Base-by-base conservation (phyloP, 2,113 vertebrate species). In the Dasyurus viverrinus region DNA sequence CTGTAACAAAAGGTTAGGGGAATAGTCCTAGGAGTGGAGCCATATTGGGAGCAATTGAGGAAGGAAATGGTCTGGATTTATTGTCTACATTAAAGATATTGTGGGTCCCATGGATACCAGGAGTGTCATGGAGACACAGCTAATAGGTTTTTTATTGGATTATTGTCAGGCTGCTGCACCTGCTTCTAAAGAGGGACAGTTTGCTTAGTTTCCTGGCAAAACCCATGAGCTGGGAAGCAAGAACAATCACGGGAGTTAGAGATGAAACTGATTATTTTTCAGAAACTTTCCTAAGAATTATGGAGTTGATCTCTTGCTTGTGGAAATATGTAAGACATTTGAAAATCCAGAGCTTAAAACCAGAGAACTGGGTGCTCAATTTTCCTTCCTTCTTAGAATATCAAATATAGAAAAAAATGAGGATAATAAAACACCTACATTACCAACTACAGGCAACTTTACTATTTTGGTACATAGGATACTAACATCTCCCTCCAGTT, bases 121-220 rank as follows among this genome's bases (percentile, higher is more conserved):
- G 97, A 98, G 95, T 98, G 98, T 98, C 98, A 98, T 98, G 98
- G 98, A 98, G 98, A 98, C 52, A 53, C 92, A 97, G 98, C 96
- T 99, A 98, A 98, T 98, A 98, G 98, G 98, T 98, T 98, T 98
- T 98, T 98, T 98, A 98, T 98, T 98, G 98, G 98, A 98, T 98
- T 98, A 98, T 98, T 98, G 98, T 98, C 55, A 50, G 93, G 94
- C 93, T 98, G 97, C 96, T 98, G 98, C 98, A 98, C 98, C 98
- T 99, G 98, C 97, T 98, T 98, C 97, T 95, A 96, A 93, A 97
- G 97, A 94, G 96, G 97, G 95, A 97, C 9, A 11, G 84, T 98
- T 97, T 94, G 90, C 91, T 95, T 96, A 46, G 42, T 96, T 98
- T 98, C 97, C 97, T 98, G 98, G 96, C 97, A 95, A 91, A 93